Base-by-base conservation (phyloP, 2,797 vertebrate species). In the Tragelaphus eurycerus region DNA sequence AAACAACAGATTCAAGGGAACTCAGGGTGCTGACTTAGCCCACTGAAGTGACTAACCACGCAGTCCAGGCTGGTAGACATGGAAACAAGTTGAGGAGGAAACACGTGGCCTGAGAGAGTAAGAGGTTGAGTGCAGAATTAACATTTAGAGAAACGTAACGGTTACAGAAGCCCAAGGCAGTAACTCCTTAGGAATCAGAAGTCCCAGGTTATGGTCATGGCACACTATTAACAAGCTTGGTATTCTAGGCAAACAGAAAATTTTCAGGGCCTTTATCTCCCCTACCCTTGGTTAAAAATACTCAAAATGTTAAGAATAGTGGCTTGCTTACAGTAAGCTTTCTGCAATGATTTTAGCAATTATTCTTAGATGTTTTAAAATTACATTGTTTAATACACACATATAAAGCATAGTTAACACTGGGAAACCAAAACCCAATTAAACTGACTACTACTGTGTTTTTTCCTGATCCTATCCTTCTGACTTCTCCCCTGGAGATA, bases 281-380 rank as follows among this genome's bases (percentile, higher is more conserved):
- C 29, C 12, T 1, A 17, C 6, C 25, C 7, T 38, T 67, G 29
- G 13, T 62, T 71, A 91, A 91, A 94, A 94, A 48, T 67, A 74
- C 50, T 21, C 34, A 74, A 74, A 85, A 86, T 15, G 6, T 15
- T 11, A 54, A 93, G 54, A 95, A 89, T 5, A 84, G 54, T 92
- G 19, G 54, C 9, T 92, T 93, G 48, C 34, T 27, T 90, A 71
- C 0, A 74, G 46, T 74, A 93, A 92, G n/a, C n/a, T 93, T n/a
- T 78, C 25, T 71, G 8, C 29, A 96, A 76, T 43, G 43, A 88
- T 85, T 86, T 86, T 87, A 55, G 27, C 57, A 95, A 88, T 83
- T 94, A 82, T 60, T 96, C 27, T 59, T 59, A 64, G 93, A 17
- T 43, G 55, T 86, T 93, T 96, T 55, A 82, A 87, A 96, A 90